These are phyloP conservation scores for Hypselothyrea guttata DNA, from an alignment of 2,888 invertebrate species.

Conservation along the genomic window DNA sequence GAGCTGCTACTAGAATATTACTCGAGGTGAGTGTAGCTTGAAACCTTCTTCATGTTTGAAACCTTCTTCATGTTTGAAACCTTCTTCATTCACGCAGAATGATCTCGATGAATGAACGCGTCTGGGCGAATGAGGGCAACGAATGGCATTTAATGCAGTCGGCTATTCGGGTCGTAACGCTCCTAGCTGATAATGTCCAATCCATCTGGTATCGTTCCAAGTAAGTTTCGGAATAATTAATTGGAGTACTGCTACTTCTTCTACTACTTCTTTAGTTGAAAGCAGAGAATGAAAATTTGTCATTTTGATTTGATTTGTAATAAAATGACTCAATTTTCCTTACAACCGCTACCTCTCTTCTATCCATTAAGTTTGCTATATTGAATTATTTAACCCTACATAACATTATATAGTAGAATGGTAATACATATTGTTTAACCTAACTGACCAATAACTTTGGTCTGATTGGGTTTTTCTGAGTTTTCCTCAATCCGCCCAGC, in stretches of 20 bases:
- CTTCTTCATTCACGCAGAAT: slow-evolving; percentile 82
- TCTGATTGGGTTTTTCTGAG: too few species aligned
- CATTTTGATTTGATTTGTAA: too few species aligned
- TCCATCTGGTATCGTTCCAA: slow-evolving; percentile 83
- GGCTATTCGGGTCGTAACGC: slow-evolving; percentile 88
- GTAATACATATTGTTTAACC: too few species aligned
- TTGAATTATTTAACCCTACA: too few species aligned
- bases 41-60: not conserved
- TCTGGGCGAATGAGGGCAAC: slow-evolving; percentile 92
- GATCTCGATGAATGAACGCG: slow-evolving; percentile 91
- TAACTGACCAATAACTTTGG: too few species aligned
- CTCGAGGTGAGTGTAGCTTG: slow-evolving; percentile 83
- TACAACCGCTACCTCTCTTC: too few species aligned
- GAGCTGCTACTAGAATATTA: slow-evolving; percentile 92
- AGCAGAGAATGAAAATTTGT: too few species aligned
- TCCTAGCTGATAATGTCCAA: slow-evolving; percentile 86
- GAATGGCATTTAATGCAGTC: slow-evolving; percentile 93
- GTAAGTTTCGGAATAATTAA: slow-evolving; percentile 63
- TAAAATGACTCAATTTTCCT: too few species aligned
- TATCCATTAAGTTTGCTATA: too few species aligned
- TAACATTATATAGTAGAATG: too few species aligned
- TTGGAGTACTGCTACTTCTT: not conserved
- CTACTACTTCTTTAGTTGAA: not conserved
- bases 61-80: not conserved
- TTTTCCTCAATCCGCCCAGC: too few species aligned